A percentile compares a stretch with the other conserved stretches of the same genome.
Evolutionary conservation across 2,113 vertebrate genomes (phyloP).

Genomic region (Catharus minimus): DNA sequence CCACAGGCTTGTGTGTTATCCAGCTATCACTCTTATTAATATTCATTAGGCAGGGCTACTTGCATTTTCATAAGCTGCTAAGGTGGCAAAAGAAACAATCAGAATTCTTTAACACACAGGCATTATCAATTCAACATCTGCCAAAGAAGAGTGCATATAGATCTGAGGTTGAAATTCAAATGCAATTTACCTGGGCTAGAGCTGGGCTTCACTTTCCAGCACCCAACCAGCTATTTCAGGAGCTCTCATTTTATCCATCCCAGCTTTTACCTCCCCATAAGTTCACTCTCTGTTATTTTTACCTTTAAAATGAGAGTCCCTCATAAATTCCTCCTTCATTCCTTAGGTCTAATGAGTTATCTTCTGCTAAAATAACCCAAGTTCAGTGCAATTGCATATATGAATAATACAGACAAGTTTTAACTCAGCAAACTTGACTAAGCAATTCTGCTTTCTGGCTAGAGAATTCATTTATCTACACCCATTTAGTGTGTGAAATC

Average conservation of each 20-base stretch:
- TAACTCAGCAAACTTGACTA: constrained; percentile 58
- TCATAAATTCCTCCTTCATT: constrained; percentile 21
- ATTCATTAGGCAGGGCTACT: constrained; percentile 75
- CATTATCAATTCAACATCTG: constrained; percentile 75
- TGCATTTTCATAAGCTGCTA: constrained; percentile 77
- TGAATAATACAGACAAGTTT: constrained; percentile 57
- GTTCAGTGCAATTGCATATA: neutral
- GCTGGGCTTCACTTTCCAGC: constrained; percentile 32
- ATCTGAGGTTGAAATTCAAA: constrained; percentile 72
- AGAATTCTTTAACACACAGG: constrained; percentile 74
- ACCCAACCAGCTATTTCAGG: constrained; percentile 30
- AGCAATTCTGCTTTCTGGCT: constrained; percentile 57
- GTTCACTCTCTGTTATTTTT: constrained; percentile 51
- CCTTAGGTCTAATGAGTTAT: constrained; percentile 33
- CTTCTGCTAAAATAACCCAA: constrained; percentile 21
- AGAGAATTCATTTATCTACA: constrained; percentile 54
- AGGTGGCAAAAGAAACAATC: constrained; percentile 77
- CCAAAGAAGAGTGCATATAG: constrained; percentile 54
- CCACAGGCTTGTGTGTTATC: constrained; percentile 66
- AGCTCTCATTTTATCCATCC: neutral
- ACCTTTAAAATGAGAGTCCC: constrained; percentile 34
- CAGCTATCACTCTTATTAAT: constrained; percentile 70
- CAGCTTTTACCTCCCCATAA: constrained; percentile 14
- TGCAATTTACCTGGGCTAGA: constrained; percentile 65
- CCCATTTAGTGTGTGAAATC: constrained; percentile 27